Evolutionary conservation across 2,113 vertebrate species (phyloP), one percentile per base, ranked within the genome.

Genomic region (Labrus mixtus): DNA sequence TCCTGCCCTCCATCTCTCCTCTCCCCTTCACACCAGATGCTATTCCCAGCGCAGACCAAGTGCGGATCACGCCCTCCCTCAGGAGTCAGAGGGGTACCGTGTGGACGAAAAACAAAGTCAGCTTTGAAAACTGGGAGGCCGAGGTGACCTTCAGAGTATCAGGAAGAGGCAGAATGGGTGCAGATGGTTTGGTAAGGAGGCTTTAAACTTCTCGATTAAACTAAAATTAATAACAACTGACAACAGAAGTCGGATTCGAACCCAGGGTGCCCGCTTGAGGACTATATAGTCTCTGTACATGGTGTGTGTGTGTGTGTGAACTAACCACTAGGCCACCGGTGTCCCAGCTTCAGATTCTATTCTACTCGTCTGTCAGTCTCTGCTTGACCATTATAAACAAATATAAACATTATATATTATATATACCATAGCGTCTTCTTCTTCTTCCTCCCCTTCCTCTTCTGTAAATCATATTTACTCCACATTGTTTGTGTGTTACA

Each of bases 111-210:
- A 93, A 65, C 70, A 96, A 87, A 46, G 92, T 97, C 19, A 82
- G 67, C 67, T 98, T 98, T 88, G 93, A 96, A 25, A 84, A 96
- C 4, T 99, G 98, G 98, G 97, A 99, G 81, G 93, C 96, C 0
- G 96, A 98, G 86, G 96, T 98, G 90, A 97, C 97, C 1, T 99
- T 99, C 84, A 94, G 97, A 64, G 96, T 99, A 6, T 97, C 98
- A 0, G 98, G 98, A 66, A 91, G 97, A 92, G 96, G 97, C 56
- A 94, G 97, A 73, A 96, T 97, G 71, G 98, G 98, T 90, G 98
- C 98, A 0, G 98, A 99, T 60, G 98, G 98, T 67, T 84, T 99
- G 95, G 98, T 99, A 95, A 78, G 89, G 13, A 63, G 17, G 4
- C 12, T 0, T 15, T 1, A 56, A 51, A 29, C 17, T 16, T 20